Base-by-base conservation (phyloP, 2,113 vertebrate genomes). In the Microcebus griseorufus region DNA sequence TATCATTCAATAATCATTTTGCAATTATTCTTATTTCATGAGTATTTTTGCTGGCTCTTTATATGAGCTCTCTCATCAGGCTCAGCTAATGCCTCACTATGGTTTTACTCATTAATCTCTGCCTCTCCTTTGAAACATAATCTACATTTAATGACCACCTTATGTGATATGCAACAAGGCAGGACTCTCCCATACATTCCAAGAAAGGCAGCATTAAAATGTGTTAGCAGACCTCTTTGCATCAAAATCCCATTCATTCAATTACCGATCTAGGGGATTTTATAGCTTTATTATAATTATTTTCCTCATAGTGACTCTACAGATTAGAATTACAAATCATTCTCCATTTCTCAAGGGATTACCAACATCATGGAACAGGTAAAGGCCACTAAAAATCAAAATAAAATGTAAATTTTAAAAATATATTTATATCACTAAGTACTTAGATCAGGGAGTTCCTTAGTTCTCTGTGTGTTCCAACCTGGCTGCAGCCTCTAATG, bases 21-120 rank as follows among this genome's bases (percentile, higher is more conserved):
- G 90, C 82, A 98, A 97, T 98, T 97, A 95, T 98, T 98, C 88
- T 97, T 97, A 60, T 97, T 98, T 96, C 78, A 32, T 84, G 85
- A 96, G 96, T 97, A 97, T 96, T 94, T 97, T 97, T 94, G 78
- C 94, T 96, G 67, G 48, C 84, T 98, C 93, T 98, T 98, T 98
- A 95, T 96, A 88, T 94, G 97, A 98, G 90, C 97, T 97, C 72
- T 96, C 95, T 95, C 95, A 97, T 98, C 92, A 23, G 93, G 76
- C 90, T 98, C 95, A 98, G 98, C 98, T 98, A 98, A 98, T 98
- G 97, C 92, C 97, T 98, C 95, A 96, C 97, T 98, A 97, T 97
- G 55, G 11, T 98, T 98, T 98, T 98, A 97, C 87, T 98, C 98
- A 98, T 98, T 99, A 98, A 98, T 99, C 98, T 98, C 97, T 98